Evolutionary conservation across 2,888 invertebrate genomes (phyloP), one percentile per base, ranked within the genome.

Genomic region (Epirrhoe alternata): DNA sequence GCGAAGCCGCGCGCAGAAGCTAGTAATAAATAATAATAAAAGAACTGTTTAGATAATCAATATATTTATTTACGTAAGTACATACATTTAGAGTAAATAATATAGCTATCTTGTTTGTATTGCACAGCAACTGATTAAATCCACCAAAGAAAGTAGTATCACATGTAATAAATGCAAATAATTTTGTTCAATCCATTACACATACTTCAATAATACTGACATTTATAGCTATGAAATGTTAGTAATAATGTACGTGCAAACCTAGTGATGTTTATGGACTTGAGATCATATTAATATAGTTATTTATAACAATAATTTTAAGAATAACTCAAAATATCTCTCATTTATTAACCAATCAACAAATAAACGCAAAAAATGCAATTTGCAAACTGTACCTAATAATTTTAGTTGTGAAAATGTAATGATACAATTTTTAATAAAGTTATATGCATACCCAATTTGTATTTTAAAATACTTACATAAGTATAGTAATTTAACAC

Each of bases 101-200:
- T 45, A 33, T 14, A 58, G 51, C 52, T 60, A 56, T 63, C 35
- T 42, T 56, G 62, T 68, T 67, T 66, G 61, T 72, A 74, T 74
- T 74, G 72, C 74, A 74, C 69, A 72, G 72, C 74, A 76, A 75
- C 61, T 65, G 58, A 72, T 64, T 61, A 24, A 24, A 70, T 60
- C 59, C 47, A 61, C 60, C 56, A 53, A 59, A 64, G 16, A 47
- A 14, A 1, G 54, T n/a, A n/a, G n/a, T 56, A 66, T 65, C 51
- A 64, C 64, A 72, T 57, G n/a, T n/a, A 7, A 10, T 47, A 16
- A 57, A 31, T 57, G 47, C 56, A 42, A 45, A 14, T 6, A 45
- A 14, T 7, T 45, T 5, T 7, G 14, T 16, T 16, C 10, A 35
- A 35, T 6, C 10, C 6, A 10, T 6, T 35, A 35, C 35, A 14